Evolutionary conservation across 2,888 invertebrate genomes (phyloP), one percentile per base, ranked within the genome.

Genomic region (Acanthosepion lycidas): DNA sequence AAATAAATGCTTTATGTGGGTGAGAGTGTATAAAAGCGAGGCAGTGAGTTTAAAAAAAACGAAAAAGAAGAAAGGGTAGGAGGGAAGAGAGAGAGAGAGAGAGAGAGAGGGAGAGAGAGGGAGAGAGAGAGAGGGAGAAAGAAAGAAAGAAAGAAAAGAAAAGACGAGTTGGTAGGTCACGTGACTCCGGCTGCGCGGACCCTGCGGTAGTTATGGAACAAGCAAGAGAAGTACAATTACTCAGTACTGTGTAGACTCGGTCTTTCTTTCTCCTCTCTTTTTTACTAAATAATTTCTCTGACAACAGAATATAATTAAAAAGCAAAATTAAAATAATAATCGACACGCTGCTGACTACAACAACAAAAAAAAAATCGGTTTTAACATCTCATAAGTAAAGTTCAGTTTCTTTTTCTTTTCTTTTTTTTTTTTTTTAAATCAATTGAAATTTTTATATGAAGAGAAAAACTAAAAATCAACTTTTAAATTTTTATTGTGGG

Each of bases 211-310:
- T n/a, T 78, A 78, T 33, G n/a, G 78, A 78, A 78, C 78, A 33
- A 78, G 78, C n/a, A n/a, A 78, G 78, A 78, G 33, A n/a, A 78
- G 33, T n/a, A 78, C n/a, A n/a, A n/a, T n/a, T 5, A 33, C n/a
- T n/a, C n/a, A n/a, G n/a, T n/a, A n/a, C 15, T 78, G 33, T 33
- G 12, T 42, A 42, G n/a, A 78, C 78, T 33, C 78, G 78, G n/a
- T 78, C 78, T 78, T 78, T 78, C n/a, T 78, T 78, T 78, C 78
- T n/a, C 78, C n/a, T 78, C 78, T 78, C 78, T 78, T n/a, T 78
- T n/a, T 78, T 78, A 9, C 8, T 78, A 15, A 78, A 78, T 78
- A 78, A 78, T 78, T 78, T 78, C n/a, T 78, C n/a, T 78, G 33
- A 78, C n/a, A 78, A 33, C n/a, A 33, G 33, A n/a, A n/a, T 9